phyloP scores from a whole-genome alignment of 2,797 vertebrate genomes.

The Gymnocypris eckloni region DNA sequence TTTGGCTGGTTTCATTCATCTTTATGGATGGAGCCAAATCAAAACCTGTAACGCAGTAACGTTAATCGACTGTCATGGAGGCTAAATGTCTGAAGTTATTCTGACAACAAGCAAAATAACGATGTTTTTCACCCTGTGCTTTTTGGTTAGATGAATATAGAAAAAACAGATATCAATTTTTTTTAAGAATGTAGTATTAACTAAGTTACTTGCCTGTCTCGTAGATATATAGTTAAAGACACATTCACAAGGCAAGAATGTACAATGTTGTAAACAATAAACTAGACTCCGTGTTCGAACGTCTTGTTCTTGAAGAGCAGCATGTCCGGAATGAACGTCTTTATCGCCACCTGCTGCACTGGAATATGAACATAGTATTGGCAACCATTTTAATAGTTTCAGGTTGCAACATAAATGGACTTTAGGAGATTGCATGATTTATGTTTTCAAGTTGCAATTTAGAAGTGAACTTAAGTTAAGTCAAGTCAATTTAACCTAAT shows the following conservation, averaged over 20 bases:
- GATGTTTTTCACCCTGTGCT: too few relatives aligned
- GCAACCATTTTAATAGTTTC: too few relatives aligned
- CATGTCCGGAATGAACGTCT: too few relatives aligned
- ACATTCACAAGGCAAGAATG: neutral
- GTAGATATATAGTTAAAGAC: neutral
- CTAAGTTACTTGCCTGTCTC: neutral
- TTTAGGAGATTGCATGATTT: neutral
- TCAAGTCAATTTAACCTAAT: neutral
- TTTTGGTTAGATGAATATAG: neutral
- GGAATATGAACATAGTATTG: neutral
- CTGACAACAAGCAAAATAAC: neutral
- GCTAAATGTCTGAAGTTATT: too few relatives aligned
- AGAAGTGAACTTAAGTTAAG: neutral
- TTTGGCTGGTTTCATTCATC: neutral
- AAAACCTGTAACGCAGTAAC: neutral
- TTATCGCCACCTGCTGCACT: conserved; percentile 42
- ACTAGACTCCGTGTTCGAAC: conserved; percentile 45
- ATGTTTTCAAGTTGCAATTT: neutral
- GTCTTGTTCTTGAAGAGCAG: conserved; percentile 8
- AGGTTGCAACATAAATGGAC: too few relatives aligned
- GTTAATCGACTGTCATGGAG: neutral
- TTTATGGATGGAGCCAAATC: neutral
- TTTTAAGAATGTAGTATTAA: neutral
- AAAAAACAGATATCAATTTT: neutral
- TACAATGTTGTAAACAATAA: neutral